These are phyloP conservation scores for Cosmorhoe ocellata DNA, from an alignment of 2,888 invertebrate genomes.

Conservation along the genomic window DNA sequence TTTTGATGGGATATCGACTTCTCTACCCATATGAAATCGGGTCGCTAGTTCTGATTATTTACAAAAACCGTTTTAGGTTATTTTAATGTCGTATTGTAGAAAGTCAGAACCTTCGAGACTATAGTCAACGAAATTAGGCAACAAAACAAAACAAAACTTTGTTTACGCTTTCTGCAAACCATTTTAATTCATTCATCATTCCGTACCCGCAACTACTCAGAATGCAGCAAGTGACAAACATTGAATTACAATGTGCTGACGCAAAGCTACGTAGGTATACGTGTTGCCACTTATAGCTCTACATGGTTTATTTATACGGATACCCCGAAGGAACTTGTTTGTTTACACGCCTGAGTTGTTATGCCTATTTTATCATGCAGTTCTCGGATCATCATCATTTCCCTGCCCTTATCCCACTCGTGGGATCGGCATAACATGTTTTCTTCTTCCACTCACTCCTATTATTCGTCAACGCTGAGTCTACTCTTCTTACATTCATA, in stretches of 20 bases:
- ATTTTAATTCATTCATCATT: slow-evolving; percentile 12
- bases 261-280: slow-evolving; percentile 8
- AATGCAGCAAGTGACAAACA: slow-evolving; percentile 20
- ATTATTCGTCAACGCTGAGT: too few relatives aligned
- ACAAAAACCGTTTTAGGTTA: too few relatives aligned
- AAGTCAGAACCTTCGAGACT: too few relatives aligned
- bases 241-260: slow-evolving; percentile 27
- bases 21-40: too few relatives aligned
- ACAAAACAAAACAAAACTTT: neutral
- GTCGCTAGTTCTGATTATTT: too few relatives aligned
- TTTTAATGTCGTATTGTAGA: too few relatives aligned
- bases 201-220: slow-evolving; percentile 2
- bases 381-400: too few relatives aligned
- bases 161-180: neutral
- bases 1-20: too few relatives aligned
- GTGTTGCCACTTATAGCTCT: slow-evolving; percentile 7
- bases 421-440: too few relatives aligned
- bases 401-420: too few relatives aligned
- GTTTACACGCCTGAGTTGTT: slow-evolving; percentile 11
- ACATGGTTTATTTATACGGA: slow-evolving; percentile 26
- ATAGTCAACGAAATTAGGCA: neutral
- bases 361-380: slow-evolving; percentile 3
- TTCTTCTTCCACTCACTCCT: too few relatives aligned
- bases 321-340: slow-evolving; percentile 14
- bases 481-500: too few relatives aligned